Evolutionary conservation across 1,140 invertebrate genomes (phyloP).

Genomic region (Neocloeon triangulifer): DNA sequence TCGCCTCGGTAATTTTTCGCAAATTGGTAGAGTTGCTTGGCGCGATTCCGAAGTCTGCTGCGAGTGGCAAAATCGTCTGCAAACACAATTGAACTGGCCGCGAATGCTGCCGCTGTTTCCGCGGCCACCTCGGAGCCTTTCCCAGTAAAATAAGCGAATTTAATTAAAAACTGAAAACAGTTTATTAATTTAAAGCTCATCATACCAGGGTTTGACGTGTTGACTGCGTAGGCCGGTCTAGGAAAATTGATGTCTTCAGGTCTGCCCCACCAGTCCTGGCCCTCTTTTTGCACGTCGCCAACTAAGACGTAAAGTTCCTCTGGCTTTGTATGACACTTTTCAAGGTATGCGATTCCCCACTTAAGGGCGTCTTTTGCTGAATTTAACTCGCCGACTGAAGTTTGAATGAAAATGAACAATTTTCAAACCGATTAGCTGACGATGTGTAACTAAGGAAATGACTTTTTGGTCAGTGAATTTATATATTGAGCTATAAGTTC

Average conservation of each 20-base stretch:
- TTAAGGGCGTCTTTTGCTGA: conserved; percentile 11
- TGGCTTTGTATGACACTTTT: conserved; percentile 14
- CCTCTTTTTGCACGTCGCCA: conserved; percentile 10
- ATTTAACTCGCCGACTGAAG: too few species aligned
- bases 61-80: conserved; percentile 14
- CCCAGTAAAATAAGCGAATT: neutral
- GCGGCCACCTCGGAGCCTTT: conserved; percentile 20
- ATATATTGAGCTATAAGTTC: too few species aligned
- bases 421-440: too few species aligned
- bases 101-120: conserved; percentile 21
- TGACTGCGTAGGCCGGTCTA: conserved; percentile 16
- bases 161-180: too few species aligned
- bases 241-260: conserved; percentile 19
- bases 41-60: conserved; percentile 12
- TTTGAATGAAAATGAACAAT: too few species aligned
- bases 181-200: too few species aligned
- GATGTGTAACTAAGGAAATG: too few species aligned
- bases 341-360: conserved; percentile 20
- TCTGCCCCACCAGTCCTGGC: conserved; percentile 12
- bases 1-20: conserved; percentile 16
- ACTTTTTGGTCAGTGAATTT: too few species aligned
- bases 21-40: conserved; percentile 18
- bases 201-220: conserved; percentile 7
- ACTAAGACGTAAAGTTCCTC: conserved; percentile 13
- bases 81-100: conserved; percentile 18